Conservation (phyloP, 2,888 invertebrate species). For the Cinara cedri region DNA sequence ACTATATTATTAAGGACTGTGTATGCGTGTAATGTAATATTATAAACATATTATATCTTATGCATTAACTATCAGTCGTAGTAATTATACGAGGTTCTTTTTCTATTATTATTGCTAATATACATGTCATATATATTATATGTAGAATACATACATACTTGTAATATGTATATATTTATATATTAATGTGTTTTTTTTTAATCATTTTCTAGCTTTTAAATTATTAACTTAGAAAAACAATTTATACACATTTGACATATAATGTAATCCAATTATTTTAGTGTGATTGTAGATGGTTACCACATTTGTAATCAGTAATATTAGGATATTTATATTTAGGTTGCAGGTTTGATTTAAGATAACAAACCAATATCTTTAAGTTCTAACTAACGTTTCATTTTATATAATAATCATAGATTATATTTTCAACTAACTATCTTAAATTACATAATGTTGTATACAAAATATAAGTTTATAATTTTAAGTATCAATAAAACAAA, state of each 20-base stretch:
- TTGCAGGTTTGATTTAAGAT: conserved; percentile 18
- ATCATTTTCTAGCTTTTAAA: conserved; percentile 25
- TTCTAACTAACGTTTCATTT: conserved; percentile 31
- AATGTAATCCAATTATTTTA: conserved; percentile 21
- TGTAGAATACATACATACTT: neutral
- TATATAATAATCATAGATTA: neutral
- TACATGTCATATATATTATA: too few relatives aligned
- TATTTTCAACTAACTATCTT: conserved; percentile 39
- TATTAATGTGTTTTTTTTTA: conserved; percentile 4
- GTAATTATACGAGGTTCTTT: conserved; percentile 19
- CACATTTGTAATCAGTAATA: conserved; percentile 28
- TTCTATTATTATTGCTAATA: neutral
- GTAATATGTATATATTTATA: neutral
- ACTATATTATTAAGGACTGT: conserved; percentile 1
- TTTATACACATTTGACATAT: conserved; percentile 1
- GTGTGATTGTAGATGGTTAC: conserved; percentile 33
- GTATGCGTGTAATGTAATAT: neutral
- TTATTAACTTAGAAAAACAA: neutral
- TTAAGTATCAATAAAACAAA: conserved; percentile 36
- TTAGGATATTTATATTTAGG: conserved; percentile 19
- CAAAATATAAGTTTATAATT: conserved; percentile 6
- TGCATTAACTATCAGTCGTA: conserved; percentile 8
- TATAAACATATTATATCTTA: neutral
- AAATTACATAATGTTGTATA: conserved; percentile 31
- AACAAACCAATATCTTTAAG: conserved; percentile 28